Conservation (phyloP, 2,113 vertebrate species). For the Sebastes fasciatus region DNA sequence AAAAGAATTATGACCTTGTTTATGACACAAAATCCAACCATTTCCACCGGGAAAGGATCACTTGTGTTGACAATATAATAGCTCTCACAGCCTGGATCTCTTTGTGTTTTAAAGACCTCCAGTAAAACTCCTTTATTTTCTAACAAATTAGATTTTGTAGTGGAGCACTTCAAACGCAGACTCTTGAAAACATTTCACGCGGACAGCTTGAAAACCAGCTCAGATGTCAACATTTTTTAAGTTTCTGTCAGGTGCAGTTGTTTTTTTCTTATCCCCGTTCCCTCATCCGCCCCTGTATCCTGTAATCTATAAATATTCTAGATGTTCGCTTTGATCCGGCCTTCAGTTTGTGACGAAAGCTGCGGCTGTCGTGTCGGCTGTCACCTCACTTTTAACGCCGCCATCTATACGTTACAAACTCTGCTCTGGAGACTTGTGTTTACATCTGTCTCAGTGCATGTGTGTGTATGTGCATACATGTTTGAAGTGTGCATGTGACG, state of each 20-base stretch:
- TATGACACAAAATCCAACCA: background rate
- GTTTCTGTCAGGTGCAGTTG: constrained; percentile 41
- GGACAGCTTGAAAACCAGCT: constrained; percentile 27
- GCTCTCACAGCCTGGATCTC: background rate
- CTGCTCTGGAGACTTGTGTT: constrained; percentile 50
- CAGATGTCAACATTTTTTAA: constrained; percentile 37
- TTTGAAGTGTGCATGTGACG: constrained; percentile 40
- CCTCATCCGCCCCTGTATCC: constrained; percentile 30
- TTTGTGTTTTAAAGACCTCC: constrained; percentile 1
- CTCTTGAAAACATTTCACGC: constrained; percentile 5
- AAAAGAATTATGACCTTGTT: background rate
- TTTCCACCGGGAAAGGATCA: background rate
- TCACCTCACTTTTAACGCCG: constrained; percentile 58
- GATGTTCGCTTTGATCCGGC: constrained; percentile 72
- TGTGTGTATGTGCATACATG: constrained; percentile 8
- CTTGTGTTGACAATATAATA: background rate
- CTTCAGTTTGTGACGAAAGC: constrained; percentile 44
- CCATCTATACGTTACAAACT: constrained; percentile 42
- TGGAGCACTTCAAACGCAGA: constrained; percentile 35
- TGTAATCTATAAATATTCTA: constrained; percentile 78
- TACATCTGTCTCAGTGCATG: constrained; percentile 29
- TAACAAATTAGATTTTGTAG: constrained; percentile 21
- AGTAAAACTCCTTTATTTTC: constrained; percentile 8
- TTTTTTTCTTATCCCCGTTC: background rate
- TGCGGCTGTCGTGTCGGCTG: constrained; percentile 59